Percentiles rank a stretch among this genome's conserved stretches.
These are phyloP conservation scores for Tetragonisca angustula DNA, from an alignment of 2,888 invertebrate species.

Conservation along the genomic window DNA sequence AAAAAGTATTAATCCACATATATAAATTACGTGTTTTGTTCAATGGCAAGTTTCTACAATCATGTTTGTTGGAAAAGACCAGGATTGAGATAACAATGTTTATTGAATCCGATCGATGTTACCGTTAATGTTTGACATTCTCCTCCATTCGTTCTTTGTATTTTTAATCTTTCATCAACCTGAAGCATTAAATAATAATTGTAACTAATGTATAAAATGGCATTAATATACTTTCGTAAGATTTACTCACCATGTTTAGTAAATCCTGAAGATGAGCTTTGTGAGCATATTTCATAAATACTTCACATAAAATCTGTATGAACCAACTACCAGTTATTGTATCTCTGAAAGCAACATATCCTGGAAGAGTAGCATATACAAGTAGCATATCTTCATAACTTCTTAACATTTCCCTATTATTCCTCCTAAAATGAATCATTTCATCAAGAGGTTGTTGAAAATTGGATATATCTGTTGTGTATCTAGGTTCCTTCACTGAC, in stretches of 20 bases:
- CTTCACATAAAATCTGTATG: slow-evolving; percentile 85
- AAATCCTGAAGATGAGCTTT: slow-evolving; percentile 76
- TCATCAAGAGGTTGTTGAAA: neutral
- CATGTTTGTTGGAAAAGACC: slow-evolving; percentile 75
- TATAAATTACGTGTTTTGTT: neutral
- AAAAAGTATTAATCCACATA: neutral
- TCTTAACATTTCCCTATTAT: slow-evolving; percentile 56
- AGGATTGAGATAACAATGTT: slow-evolving; percentile 80
- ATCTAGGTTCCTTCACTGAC: slow-evolving; percentile 57
- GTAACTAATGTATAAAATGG: neutral
- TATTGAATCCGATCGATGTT: slow-evolving; percentile 76
- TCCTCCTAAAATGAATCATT: neutral
- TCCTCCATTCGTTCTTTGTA: slow-evolving; percentile 59
- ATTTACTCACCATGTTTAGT: slow-evolving; percentile 73
- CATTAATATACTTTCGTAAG: neutral
- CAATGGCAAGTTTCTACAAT: neutral
- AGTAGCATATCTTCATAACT: slow-evolving; percentile 85
- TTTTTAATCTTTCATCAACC: slow-evolving; percentile 75
- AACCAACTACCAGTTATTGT: slow-evolving; percentile 86
- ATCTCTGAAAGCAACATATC: slow-evolving; percentile 86
- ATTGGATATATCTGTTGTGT: slow-evolving; percentile 53
- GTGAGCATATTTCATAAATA: slow-evolving; percentile 82
- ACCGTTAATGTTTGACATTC: slow-evolving; percentile 77
- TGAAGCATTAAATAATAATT: slow-evolving; percentile 43
- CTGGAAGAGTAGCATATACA: slow-evolving; percentile 85